Percentiles rank a stretch among this genome's conserved stretches.
These are phyloP conservation scores for Globodera rostochiensis DNA, from an alignment of 1,140 invertebrate species.

Conservation along the genomic window DNA sequence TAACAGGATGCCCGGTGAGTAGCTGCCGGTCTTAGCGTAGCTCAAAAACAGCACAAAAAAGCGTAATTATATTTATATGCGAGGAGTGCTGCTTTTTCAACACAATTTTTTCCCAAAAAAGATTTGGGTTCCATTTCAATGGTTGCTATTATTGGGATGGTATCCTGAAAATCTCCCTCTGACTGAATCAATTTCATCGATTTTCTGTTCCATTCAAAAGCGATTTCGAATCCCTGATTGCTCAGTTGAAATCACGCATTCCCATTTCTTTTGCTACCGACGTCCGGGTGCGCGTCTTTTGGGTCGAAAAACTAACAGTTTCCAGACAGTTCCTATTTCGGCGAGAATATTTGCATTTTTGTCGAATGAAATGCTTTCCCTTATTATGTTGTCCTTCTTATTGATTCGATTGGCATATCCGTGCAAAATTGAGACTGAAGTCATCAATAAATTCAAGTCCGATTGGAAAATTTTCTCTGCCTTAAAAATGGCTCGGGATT, in stretches of 20 bases:
- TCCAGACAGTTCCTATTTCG: too few species aligned
- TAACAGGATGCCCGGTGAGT: too few species aligned
- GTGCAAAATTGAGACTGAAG: background rate
- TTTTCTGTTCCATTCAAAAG: background rate
- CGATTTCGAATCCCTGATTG: background rate
- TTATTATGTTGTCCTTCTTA: background rate
- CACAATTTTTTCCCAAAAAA: too few species aligned
- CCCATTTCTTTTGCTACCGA: too few species aligned
- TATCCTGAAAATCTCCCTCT: background rate
- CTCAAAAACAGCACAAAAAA: too few species aligned
- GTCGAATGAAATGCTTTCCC: too few species aligned
- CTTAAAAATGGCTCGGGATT: slow-evolving; percentile 2
- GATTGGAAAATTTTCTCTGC: slow-evolving; percentile 5
- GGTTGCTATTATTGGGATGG: background rate
- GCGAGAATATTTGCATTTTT: too few species aligned
- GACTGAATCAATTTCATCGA: background rate
- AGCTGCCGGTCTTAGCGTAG: too few species aligned
- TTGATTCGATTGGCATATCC: background rate
- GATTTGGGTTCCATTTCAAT: background rate
- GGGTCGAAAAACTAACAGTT: too few species aligned
- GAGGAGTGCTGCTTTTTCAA: too few species aligned
- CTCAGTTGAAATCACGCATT: background rate
- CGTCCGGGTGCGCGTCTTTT: too few species aligned
- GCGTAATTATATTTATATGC: too few species aligned
- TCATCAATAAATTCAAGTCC: background rate